phyloP scores from a whole-genome alignment of 2,888 invertebrate species.

The Agrochola circellaris region DNA sequence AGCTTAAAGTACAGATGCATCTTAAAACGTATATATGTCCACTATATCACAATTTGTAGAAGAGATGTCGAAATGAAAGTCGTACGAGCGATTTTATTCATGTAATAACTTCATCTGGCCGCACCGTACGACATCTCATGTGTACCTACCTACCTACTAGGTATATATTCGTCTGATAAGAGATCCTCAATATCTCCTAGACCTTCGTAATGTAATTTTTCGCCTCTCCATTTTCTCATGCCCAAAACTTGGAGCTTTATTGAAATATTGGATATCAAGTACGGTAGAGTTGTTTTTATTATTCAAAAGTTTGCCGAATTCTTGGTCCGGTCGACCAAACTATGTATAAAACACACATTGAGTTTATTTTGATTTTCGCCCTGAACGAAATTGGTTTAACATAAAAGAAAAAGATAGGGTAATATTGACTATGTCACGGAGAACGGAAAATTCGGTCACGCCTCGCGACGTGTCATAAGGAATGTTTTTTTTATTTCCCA shows the following conservation, averaged over 20 bases:
- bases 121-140: slow-evolving; percentile 53
- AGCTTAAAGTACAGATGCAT: slow-evolving; percentile 30
- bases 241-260: slow-evolving; percentile 87
- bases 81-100: slow-evolving; percentile 57
- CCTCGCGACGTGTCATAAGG: slow-evolving; percentile 65
- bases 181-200: slow-evolving; percentile 82
- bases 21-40: slow-evolving; percentile 24
- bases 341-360: slow-evolving; percentile 77
- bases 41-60: slow-evolving; percentile 48
- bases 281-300: slow-evolving; percentile 86
- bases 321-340: slow-evolving; percentile 72
- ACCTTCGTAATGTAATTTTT: slow-evolving; percentile 89
- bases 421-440: slow-evolving; percentile 73
- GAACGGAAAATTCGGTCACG: slow-evolving; percentile 68
- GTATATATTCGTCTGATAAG: slow-evolving; percentile 73
- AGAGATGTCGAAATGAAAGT: slow-evolving; percentile 60
- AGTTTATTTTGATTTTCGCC: slow-evolving; percentile 82
- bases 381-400: slow-evolving; percentile 76
- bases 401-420: slow-evolving; percentile 74
- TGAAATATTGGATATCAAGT: slow-evolving; percentile 90
- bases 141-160: slow-evolving; percentile 63
- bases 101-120: slow-evolving; percentile 62
- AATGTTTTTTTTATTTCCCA: slow-evolving; percentile 62
- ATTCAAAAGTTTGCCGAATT: slow-evolving; percentile 83
- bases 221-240: slow-evolving; percentile 85